Conservation (phyloP, 2,888 invertebrate genomes). For the Chrysolina americana region DNA sequence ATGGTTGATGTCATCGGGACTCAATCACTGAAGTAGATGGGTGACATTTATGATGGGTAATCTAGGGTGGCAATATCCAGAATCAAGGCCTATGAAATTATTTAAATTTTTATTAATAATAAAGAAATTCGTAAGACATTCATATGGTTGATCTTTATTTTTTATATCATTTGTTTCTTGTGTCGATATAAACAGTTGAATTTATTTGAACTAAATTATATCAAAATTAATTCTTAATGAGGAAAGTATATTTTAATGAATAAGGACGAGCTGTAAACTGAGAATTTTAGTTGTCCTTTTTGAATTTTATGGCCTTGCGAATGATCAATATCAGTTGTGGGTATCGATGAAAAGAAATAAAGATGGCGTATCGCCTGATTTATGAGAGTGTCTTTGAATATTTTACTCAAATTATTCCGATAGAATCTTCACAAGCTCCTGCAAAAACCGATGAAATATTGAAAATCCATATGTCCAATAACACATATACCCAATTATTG, state of each 20-base stretch:
- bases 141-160: neutral
- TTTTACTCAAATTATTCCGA: neutral
- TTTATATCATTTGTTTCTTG: neutral
- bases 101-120: too few species aligned
- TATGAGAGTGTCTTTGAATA: neutral
- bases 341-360: neutral
- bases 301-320: too few species aligned
- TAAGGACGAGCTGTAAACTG: too few species aligned
- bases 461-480: conserved; percentile 4
- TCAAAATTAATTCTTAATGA: too few species aligned
- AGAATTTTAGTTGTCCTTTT: too few species aligned
- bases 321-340: neutral
- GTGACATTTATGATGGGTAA: conserved; percentile 13
- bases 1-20: conserved; percentile 6
- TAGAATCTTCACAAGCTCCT: neutral
- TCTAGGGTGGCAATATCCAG: neutral
- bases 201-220: too few species aligned
- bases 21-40: neutral
- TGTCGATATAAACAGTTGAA: too few species aligned
- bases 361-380: neutral
- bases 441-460: conserved; percentile 11
- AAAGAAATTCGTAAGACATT: too few species aligned
- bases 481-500: conserved; percentile 2
- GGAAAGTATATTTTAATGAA: too few species aligned
- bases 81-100: neutral